A percentile compares a stretch with the other conserved stretches of the same genome.
phyloP scores from a whole-genome alignment of 2,113 vertebrate genomes.

The Accipiter cooperii region DNA sequence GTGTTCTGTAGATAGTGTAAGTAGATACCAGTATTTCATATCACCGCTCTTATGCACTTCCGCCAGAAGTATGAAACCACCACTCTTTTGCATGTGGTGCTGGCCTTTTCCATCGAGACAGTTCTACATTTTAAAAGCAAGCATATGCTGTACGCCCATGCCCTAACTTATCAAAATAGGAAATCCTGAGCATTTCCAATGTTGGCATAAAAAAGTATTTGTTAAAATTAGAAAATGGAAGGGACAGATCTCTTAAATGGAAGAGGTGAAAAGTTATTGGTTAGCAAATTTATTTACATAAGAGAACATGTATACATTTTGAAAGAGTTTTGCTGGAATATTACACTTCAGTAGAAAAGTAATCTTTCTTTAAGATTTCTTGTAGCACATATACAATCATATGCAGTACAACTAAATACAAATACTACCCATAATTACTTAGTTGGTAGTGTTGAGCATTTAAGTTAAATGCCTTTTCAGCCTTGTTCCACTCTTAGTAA shows the following conservation, averaged over 20 bases:
- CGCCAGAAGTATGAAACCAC: not conserved
- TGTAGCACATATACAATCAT: not conserved
- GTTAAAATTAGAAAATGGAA: not conserved
- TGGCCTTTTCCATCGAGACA: not conserved
- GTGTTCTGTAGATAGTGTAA: not conserved
- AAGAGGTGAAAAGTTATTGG: not conserved
- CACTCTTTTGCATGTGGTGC: not conserved
- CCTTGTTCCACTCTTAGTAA: not conserved
- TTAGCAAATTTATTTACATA: not conserved
- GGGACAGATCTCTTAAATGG: not conserved
- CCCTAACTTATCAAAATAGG: not conserved
- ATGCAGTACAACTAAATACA: not conserved
- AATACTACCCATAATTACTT: not conserved
- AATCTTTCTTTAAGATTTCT: not conserved
- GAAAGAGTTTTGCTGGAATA: not conserved
- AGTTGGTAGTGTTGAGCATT: not conserved
- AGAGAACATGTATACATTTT: not conserved
- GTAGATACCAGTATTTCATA: not conserved
- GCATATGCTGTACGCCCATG: not conserved
- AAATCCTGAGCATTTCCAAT: not conserved
- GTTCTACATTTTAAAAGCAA: not conserved
- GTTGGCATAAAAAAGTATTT: not conserved
- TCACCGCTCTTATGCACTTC: accelerated
- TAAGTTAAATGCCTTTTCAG: not conserved
- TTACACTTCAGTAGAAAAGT: not conserved